These are phyloP conservation scores for Phyllostomus discolor DNA, from an alignment of 2,113 vertebrate species.

Conservation along the genomic window DNA sequence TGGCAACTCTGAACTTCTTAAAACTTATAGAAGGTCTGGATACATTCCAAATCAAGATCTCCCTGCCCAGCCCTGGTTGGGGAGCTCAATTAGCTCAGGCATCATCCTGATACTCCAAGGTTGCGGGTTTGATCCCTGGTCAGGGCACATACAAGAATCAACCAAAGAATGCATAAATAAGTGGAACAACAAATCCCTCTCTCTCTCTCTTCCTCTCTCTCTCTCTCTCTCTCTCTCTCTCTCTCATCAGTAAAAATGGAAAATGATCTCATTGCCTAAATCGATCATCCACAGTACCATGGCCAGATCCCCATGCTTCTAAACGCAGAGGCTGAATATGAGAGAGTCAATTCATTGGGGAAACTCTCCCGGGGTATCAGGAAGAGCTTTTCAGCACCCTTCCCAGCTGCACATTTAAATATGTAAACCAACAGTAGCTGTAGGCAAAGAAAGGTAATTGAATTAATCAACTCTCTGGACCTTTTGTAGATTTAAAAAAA, in stretches of 20 bases:
- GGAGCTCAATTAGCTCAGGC: no score
- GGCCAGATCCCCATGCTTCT: not conserved
- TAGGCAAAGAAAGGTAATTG: not conserved
- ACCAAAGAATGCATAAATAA: no score
- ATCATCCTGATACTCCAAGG: no score
- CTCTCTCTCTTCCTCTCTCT: no score
- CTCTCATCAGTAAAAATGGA: no score
- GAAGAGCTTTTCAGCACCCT: not conserved
- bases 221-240: no score
- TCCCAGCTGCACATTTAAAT: not conserved
- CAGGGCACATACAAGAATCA: no score
- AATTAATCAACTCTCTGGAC: not conserved
- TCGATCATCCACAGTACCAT: not conserved
- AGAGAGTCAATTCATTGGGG: not conserved
- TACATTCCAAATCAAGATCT: not conserved
- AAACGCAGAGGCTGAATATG: not conserved
- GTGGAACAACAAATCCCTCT: no score
- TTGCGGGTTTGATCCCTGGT: no score
- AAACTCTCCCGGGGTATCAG: not conserved
- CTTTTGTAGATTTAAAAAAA: not conserved
- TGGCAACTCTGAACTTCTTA: not conserved
- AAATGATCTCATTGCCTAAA: not conserved
- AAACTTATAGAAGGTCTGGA: not conserved
- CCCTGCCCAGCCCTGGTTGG: not conserved
- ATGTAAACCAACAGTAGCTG: constrained; percentile 8